Evolutionary conservation across 2,797 vertebrate species (phyloP).

Genomic region (Lophius americanus): DNA sequence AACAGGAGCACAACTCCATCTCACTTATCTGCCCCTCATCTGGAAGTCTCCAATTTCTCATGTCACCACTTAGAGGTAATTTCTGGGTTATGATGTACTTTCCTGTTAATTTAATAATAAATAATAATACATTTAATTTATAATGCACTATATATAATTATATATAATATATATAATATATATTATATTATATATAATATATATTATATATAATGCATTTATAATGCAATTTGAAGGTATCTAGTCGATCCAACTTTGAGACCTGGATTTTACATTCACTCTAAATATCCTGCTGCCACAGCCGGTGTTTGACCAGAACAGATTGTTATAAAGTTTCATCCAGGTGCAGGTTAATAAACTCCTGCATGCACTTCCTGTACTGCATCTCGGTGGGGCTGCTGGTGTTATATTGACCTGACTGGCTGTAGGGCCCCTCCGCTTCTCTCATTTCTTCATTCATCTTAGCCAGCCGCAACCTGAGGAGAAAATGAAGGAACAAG

Average conservation of each 20-base stretch:
- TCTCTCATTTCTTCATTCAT: constrained; percentile 99
- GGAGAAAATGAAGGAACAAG: constrained; percentile 1
- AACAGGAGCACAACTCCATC: constrained; percentile 16
- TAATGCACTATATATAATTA: too few species aligned
- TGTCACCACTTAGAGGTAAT: not conserved
- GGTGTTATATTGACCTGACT: constrained; percentile 97
- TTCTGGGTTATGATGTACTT: not conserved
- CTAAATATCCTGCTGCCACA: constrained; percentile 5
- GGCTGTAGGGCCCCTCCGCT: constrained; percentile 94
- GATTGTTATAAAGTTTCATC: constrained; percentile 81
- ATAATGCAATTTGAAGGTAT: too few species aligned
- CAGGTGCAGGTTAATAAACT: constrained; percentile 95
- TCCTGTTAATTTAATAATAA: not conserved
- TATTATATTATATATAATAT: too few species aligned
- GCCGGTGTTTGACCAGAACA: constrained; percentile 10
- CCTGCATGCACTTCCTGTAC: constrained; percentile 97
- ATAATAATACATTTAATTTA: too few species aligned
- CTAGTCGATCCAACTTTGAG: constrained; percentile 31
- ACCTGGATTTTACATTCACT: constrained; percentile 14
- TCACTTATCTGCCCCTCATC: not conserved
- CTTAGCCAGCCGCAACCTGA: constrained; percentile 94
- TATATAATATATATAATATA: too few species aligned
- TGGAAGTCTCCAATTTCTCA: constrained; percentile 3
- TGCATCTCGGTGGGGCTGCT: constrained; percentile 97
- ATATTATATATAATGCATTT: too few species aligned